Conservation (phyloP, 2,888 invertebrate species). For the Drosophila rellima region DNA sequence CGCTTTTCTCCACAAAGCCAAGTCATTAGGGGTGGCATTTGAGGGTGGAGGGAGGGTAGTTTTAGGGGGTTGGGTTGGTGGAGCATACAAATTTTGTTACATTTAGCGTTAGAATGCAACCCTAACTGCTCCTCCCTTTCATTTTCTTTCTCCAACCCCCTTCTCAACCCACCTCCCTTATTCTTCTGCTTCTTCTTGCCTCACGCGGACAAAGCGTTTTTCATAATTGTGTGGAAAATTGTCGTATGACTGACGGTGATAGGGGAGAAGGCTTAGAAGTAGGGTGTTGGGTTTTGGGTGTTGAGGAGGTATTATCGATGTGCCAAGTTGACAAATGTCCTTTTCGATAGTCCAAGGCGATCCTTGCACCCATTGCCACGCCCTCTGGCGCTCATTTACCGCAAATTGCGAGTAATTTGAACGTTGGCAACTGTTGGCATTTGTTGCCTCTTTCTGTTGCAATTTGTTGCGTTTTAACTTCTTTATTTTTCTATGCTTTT, state of each 20-base stretch:
- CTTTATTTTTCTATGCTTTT: not conserved
- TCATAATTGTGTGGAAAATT: constrained; percentile 68
- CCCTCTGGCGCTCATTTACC: constrained; percentile 6
- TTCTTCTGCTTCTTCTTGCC: not conserved
- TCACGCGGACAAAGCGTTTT: constrained; percentile 51
- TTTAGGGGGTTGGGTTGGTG: not conserved
- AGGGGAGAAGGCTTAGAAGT: not conserved
- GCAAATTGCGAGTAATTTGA: constrained; percentile 63
- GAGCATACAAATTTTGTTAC: constrained; percentile 34
- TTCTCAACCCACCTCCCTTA: no score
- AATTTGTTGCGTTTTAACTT: not conserved
- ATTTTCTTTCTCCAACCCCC: no score
- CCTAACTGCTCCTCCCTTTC: not conserved
- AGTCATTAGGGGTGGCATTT: constrained; percentile 34
- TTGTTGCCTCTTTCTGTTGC: constrained; percentile 12
- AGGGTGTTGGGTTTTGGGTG: not conserved
- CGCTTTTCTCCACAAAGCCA: constrained; percentile 25
- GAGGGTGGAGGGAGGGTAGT: not conserved
- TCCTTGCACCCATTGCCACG: not conserved
- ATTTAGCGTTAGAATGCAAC: constrained; percentile 42
- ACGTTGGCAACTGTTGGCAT: constrained; percentile 41
- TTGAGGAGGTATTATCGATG: constrained; percentile 62
- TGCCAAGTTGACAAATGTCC: constrained; percentile 75
- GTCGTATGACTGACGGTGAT: constrained; percentile 15
- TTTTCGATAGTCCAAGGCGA: not conserved